These are phyloP conservation scores for Oncorhynchus clarkii DNA, from an alignment of 2,113 vertebrate species.

Conservation along the genomic window DNA sequence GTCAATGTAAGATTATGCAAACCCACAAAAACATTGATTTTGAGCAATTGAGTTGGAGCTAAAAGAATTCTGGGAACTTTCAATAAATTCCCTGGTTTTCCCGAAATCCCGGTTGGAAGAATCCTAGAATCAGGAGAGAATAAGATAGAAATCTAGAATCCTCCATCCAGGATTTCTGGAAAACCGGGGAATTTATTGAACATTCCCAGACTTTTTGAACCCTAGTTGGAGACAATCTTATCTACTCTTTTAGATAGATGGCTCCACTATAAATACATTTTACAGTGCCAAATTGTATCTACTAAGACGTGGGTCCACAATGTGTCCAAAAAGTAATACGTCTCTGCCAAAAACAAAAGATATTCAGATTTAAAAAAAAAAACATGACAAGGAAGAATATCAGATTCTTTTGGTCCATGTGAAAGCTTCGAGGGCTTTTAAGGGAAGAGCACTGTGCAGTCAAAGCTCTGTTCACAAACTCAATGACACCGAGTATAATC, in stretches of 20 bases:
- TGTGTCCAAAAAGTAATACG: background rate
- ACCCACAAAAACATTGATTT: too few relatives aligned
- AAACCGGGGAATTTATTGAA: too few relatives aligned
- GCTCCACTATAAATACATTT: background rate
- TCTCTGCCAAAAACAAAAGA: background rate
- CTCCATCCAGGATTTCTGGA: too few relatives aligned
- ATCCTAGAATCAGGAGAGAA: too few relatives aligned
- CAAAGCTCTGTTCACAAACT: slow-evolving; percentile 30
- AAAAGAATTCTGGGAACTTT: too few relatives aligned
- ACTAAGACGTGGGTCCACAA: background rate
- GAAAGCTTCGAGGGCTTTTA: background rate
- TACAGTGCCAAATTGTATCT: background rate
- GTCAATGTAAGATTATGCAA: too few relatives aligned
- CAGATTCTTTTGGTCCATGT: slow-evolving; percentile 24
- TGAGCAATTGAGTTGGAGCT: background rate
- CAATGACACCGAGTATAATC: slow-evolving; percentile 23
- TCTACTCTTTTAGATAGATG: background rate
- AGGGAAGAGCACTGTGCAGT: background rate
- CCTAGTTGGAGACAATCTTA: background rate
- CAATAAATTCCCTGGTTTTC: too few relatives aligned
- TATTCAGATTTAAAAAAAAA: background rate
- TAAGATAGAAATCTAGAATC: too few relatives aligned
- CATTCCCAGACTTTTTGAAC: background rate
- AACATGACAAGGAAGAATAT: background rate
- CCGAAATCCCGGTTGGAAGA: too few relatives aligned